phyloP scores from a whole-genome alignment of 2,888 invertebrate genomes.

The Itoplectis maculator region DNA sequence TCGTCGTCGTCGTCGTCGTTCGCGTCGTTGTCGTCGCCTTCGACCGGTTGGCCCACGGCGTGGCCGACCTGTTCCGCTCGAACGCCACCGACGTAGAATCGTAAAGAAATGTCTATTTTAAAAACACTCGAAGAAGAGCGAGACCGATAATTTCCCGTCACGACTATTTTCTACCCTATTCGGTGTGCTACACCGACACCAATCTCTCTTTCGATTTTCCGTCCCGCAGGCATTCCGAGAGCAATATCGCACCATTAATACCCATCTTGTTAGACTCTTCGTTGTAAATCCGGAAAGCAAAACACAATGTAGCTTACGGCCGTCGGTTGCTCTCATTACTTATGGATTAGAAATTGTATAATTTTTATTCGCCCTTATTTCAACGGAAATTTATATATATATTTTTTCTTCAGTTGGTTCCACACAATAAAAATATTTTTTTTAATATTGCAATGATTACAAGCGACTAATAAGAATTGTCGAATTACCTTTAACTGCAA shows the following conservation, averaged over 20 bases:
- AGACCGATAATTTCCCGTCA: constrained; percentile 49
- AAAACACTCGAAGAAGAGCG: constrained; percentile 30
- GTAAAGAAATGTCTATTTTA: constrained; percentile 48
- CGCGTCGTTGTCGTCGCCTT: constrained; percentile 17
- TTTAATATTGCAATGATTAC: neutral
- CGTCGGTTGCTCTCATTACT: neutral
- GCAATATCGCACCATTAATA: neutral
- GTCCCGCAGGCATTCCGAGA: neutral
- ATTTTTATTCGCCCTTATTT: neutral
- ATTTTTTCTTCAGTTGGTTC: neutral
- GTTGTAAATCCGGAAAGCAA: neutral
- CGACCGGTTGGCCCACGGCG: constrained; percentile 72
- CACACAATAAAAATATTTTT: neutral
- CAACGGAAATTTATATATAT: too few relatives aligned
- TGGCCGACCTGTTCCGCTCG: constrained; percentile 68
- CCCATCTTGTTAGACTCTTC: neutral
- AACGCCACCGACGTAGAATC: constrained; percentile 63
- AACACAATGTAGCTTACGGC: neutral
- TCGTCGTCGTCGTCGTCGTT: constrained; percentile 25
- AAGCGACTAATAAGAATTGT: neutral
- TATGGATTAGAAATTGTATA: neutral
- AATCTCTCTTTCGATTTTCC: constrained; percentile 28
- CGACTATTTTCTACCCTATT: constrained; percentile 30
- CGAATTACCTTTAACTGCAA: neutral
- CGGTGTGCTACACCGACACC: neutral